phyloP scores from a whole-genome alignment of 2,113 vertebrate genomes.

The Halcyon senegalensis region DNA sequence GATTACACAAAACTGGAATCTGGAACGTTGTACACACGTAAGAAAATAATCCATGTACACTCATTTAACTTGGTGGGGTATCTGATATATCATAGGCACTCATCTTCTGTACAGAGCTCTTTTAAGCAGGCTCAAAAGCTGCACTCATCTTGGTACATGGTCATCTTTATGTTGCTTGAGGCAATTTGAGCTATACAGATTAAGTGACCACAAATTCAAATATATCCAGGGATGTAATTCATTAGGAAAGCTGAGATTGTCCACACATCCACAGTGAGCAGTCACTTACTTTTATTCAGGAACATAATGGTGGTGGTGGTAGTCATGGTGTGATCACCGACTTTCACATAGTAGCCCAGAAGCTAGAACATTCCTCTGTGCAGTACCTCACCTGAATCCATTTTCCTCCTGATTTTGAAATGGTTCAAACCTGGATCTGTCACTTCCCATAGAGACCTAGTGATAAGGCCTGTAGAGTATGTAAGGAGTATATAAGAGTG shows the following conservation, averaged over 20 bases:
- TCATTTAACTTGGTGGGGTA: neutral
- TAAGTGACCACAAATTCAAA: neutral
- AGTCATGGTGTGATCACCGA: neutral
- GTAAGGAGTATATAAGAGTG: neutral
- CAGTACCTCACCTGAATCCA: neutral
- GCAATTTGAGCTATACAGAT: neutral
- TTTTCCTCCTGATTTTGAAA: neutral
- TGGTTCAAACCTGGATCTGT: neutral
- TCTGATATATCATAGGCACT: neutral
- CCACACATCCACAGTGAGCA: neutral
- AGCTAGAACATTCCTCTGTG: neutral
- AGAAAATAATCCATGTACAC: neutral
- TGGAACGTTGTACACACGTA: neutral
- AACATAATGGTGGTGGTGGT: neutral
- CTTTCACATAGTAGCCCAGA: neutral
- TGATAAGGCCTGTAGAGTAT: neutral
- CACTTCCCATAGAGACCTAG: neutral
- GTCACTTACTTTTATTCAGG: neutral
- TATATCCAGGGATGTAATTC: neutral
- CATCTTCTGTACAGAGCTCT: neutral
- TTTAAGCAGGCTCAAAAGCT: neutral
- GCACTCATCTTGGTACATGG: neutral
- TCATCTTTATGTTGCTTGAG: neutral
- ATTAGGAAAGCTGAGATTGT: neutral
- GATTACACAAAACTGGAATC: neutral